Conservation (phyloP, 2,797 vertebrate species). For the Hafferia zeledoni region DNA sequence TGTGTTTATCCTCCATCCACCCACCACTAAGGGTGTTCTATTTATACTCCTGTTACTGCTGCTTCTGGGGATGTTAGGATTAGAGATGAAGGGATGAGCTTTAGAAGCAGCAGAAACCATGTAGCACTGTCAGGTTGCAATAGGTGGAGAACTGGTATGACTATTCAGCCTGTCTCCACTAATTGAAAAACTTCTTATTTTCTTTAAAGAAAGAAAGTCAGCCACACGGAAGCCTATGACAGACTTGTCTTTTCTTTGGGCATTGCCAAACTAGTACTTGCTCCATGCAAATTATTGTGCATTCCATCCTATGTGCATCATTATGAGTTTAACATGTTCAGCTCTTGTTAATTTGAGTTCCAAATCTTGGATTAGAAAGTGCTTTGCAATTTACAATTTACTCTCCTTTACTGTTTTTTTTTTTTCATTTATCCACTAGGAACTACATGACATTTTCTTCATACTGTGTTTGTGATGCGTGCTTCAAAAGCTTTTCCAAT, state of each 20-base stretch:
- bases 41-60: neutral
- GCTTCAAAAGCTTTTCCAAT: slow-evolving; percentile 29
- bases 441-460: slow-evolving; percentile 16
- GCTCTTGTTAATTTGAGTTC: neutral
- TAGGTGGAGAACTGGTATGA: neutral
- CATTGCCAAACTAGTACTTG: neutral
- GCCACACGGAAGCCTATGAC: neutral
- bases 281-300: neutral
- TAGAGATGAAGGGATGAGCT: neutral
- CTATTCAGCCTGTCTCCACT: neutral
- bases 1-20: neutral
- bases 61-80: neutral
- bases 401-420: slow-evolving; percentile 5
- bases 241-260: neutral
- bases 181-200: neutral
- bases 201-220: neutral
- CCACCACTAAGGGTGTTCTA: neutral
- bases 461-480: neutral
- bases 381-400: slow-evolving; percentile 12
- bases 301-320: neutral
- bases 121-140: neutral
- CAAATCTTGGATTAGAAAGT: neutral
- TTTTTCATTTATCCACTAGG: neutral
- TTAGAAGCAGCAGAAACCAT: neutral
- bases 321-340: neutral